phyloP scores from a whole-genome alignment of 2,888 invertebrate genomes.

The Balanococcus diminutus region DNA sequence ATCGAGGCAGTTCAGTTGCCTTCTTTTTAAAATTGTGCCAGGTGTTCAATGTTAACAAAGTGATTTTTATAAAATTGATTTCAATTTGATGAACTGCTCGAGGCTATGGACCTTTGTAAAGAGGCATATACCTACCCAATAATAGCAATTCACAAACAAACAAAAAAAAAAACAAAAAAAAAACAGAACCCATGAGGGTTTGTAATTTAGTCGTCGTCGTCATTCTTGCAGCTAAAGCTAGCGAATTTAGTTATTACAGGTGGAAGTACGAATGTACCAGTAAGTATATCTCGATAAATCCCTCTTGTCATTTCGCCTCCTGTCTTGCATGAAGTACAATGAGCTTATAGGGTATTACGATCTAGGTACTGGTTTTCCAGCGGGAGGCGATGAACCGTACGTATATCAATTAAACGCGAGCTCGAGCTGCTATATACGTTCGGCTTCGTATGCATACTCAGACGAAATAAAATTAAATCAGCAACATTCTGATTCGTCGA shows the following conservation, averaged over 20 bases:
- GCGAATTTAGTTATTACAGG: not conserved
- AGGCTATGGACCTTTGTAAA: not conserved
- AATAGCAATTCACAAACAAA: not conserved
- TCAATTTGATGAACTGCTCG: not conserved
- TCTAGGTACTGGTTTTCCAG: not conserved
- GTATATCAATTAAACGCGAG: too few species aligned
- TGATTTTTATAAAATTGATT: not conserved
- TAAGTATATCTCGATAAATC: not conserved
- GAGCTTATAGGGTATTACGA: conserved; percentile 19
- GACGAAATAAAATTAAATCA: too few species aligned
- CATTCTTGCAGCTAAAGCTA: not conserved
- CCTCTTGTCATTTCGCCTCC: not conserved
- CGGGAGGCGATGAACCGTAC: not conserved
- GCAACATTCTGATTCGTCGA: too few species aligned
- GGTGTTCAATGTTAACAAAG: not conserved
- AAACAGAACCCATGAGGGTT: not conserved
- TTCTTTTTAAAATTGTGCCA: too few species aligned
- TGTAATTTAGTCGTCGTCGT: not conserved
- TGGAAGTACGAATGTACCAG: not conserved
- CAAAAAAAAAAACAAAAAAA: too few species aligned
- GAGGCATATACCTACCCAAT: not conserved
- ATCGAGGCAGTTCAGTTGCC: too few species aligned
- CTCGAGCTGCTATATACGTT: too few species aligned
- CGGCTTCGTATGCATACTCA: too few species aligned
- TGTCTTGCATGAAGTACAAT: not conserved